Evolutionary conservation across 2,113 vertebrate genomes (phyloP).

Genomic region (Charina bottae): DNA sequence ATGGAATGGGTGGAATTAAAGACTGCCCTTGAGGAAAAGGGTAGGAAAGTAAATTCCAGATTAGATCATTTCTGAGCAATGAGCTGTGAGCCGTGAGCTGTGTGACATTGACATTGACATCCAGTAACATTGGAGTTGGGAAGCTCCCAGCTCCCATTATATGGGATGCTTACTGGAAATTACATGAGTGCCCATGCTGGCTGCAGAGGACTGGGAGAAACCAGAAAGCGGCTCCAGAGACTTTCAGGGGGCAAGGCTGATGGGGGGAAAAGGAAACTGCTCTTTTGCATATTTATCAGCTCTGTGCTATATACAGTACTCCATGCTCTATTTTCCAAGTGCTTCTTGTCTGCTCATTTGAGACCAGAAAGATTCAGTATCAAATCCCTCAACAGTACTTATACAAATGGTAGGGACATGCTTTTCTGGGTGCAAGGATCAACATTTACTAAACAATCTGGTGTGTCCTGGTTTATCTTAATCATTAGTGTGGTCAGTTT

Average conservation of each 20-base stretch:
- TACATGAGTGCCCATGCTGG: no score
- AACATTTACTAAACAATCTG: not conserved
- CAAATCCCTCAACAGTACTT: not conserved
- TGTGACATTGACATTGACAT: no score
- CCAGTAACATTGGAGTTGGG: not conserved
- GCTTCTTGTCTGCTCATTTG: not conserved
- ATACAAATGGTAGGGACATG: not conserved
- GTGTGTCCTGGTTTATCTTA: not conserved
- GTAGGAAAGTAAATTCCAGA: not conserved
- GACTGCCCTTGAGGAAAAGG: not conserved
- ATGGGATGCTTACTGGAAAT: not conserved
- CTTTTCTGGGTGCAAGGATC: not conserved
- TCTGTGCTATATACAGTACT: not conserved
- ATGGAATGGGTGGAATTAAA: not conserved
- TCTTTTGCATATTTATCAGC: not conserved
- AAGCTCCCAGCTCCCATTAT: not conserved
- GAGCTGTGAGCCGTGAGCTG: no score
- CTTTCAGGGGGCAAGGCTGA: not conserved
- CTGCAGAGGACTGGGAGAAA: no score
- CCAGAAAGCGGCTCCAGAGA: not conserved
- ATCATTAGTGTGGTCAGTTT: not conserved
- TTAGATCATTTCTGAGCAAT: not conserved
- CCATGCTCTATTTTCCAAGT: no score
- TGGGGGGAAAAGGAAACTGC: not conserved
- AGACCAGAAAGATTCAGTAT: not conserved